These are phyloP conservation scores for Heteropelma amictum DNA, from an alignment of 2,888 invertebrate genomes.

Conservation along the genomic window DNA sequence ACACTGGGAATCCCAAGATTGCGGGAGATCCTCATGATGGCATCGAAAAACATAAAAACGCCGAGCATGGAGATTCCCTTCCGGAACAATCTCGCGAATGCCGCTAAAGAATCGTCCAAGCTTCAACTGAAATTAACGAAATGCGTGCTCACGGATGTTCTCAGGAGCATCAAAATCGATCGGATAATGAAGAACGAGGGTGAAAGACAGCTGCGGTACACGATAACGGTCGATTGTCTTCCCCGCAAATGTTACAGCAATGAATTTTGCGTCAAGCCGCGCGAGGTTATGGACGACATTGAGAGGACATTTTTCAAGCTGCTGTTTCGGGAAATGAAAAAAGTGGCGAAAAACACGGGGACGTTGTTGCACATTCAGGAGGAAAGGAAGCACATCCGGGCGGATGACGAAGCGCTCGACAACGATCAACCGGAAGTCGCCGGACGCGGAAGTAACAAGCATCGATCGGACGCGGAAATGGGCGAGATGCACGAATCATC, in stretches of 20 bases:
- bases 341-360: constrained; percentile 80
- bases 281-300: constrained; percentile 85
- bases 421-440: constrained; percentile 75
- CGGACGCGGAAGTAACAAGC: not conserved
- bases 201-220: constrained; percentile 81
- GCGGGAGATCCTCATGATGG: constrained; percentile 97
- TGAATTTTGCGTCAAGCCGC: constrained; percentile 85
- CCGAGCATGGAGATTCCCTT: constrained; percentile 98
- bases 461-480: constrained; percentile 60
- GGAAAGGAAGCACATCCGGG: constrained; percentile 72
- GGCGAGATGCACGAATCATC: constrained; percentile 80
- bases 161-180: constrained; percentile 84
- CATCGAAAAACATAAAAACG: constrained; percentile 94
- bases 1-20: constrained; percentile 99
- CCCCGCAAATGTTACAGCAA: constrained; percentile 86
- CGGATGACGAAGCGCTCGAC: constrained; percentile 71
- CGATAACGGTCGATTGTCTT: constrained; percentile 86
- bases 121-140: constrained; percentile 86
- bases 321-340: constrained; percentile 83
- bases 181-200: constrained; percentile 80
- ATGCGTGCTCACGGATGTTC: constrained; percentile 88
- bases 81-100: constrained; percentile 78
- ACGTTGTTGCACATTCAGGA: constrained; percentile 78
- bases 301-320: constrained; percentile 85
- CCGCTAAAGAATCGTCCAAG: constrained; percentile 82